A percentile compares a stretch with the other conserved stretches of the same genome.
phyloP scores from a whole-genome alignment of 2,888 invertebrate genomes.

The Choristoneura rosaceana region DNA sequence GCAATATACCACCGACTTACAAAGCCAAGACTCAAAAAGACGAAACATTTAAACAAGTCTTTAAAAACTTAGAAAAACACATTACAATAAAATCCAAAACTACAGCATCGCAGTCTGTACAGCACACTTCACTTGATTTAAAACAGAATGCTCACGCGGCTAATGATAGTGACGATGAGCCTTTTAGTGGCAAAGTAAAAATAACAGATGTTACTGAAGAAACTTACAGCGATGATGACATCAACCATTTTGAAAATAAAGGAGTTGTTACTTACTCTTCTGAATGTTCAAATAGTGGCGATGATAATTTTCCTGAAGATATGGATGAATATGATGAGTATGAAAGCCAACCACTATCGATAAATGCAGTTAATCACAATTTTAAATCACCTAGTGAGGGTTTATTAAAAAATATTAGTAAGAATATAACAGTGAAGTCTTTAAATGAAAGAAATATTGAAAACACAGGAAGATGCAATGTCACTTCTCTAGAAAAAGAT shows the following conservation, averaged over 20 bases:
- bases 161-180: conserved; percentile 59
- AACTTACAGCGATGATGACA: conserved; percentile 55
- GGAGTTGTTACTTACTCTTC: conserved; percentile 64
- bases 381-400: conserved; percentile 49
- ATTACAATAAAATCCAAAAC: conserved; percentile 69
- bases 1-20: conserved; percentile 44
- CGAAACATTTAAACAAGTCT: conserved; percentile 58
- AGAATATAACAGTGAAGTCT: conserved; percentile 59
- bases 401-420: conserved; percentile 63
- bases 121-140: conserved; percentile 49
- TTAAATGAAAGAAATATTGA: conserved; percentile 44
- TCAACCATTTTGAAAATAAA: conserved; percentile 47
- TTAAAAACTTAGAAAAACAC: conserved; percentile 70
- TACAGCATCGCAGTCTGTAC: conserved; percentile 48
- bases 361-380: conserved; percentile 51
- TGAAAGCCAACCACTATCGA: conserved; percentile 57
- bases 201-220: conserved; percentile 67
- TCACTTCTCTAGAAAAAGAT: conserved; percentile 15
- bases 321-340: conserved; percentile 55
- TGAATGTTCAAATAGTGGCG: conserved; percentile 59
- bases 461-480: conserved; percentile 14
- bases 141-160: conserved; percentile 44
- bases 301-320: conserved; percentile 55
- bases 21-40: conserved; percentile 51
- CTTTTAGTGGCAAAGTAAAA: conserved; percentile 58